Base-by-base conservation (phyloP, 2,888 invertebrate genomes). In the Tholera decimalis region DNA sequence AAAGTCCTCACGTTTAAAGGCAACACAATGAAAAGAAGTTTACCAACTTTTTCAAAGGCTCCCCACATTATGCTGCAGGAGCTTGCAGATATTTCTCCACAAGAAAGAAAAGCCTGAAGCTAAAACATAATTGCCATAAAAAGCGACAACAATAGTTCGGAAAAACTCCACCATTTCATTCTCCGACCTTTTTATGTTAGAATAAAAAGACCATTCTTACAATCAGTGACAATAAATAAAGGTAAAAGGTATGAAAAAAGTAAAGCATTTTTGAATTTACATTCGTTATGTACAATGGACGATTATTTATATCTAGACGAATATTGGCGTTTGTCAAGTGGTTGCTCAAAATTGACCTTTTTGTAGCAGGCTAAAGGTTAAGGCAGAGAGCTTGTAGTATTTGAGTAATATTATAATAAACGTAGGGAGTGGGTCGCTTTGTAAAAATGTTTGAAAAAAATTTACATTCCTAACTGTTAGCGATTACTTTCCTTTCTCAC, bases 191-290 rank as follows among this genome's bases (percentile, higher is more conserved):
- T 79, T 59, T 47, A 67, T 72, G 61, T 61, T 68, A 60, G 64
- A 67, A 73, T 55, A 76, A 73, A 73, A 78, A 57, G 56, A 28
- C 54, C 28, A 60, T 69, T 74, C 60, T 44, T 56, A 66, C 71
- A 77, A 77, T 76, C 62, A 69, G 41, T 44, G 68, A 56, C 55
- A 58, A 74, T 80, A 81, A 79, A 82, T 79, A 79, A 76, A 58
- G 53, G 59, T 58, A 47, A 47, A 53, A 73, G 69, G 77, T 77
- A 75, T 75, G 72, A 68, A 77, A 77, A 77, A 77, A 70, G 69
- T 68, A 69, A 68, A 77, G 57, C 70, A 28, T 28, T 47, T 65
- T 71, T 64, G 61, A 70, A 76, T 81, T 76, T 73, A 75, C 72
- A 80, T 78, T 73, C 66, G 51, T 61, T 62, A 33, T 59, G 43